A percentile compares a stretch with the other conserved stretches of the same genome.
Conservation (phyloP, 30 jellyfish, hydroid and myxozoan genomes). For the Turritopsis dohrnii region DNA sequence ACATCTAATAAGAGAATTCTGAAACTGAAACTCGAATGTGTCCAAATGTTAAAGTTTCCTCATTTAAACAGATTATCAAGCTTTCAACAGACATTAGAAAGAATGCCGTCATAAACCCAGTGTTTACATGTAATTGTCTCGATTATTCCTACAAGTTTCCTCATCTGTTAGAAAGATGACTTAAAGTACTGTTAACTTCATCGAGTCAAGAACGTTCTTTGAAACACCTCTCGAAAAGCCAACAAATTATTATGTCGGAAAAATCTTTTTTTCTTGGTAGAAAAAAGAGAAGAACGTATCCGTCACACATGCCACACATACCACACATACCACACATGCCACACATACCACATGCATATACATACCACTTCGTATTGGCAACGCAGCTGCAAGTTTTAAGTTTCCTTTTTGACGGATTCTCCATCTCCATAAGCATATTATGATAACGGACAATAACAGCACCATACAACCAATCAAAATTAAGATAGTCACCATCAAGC, state of each 20-base stretch:
- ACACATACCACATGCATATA: neutral
- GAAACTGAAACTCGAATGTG: no score
- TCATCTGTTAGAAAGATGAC: no score
- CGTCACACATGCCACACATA: neutral
- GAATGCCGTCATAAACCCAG: no score
- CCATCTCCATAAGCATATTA: slow-evolving; percentile 43
- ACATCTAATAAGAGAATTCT: neutral
- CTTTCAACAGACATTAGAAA: no score
- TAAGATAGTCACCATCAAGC: neutral
- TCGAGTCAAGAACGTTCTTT: no score
- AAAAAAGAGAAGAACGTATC: neutral
- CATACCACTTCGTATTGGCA: slow-evolving; percentile 28
- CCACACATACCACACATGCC: neutral
- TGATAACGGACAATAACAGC: slow-evolving; percentile 45
- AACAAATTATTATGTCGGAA: no score
- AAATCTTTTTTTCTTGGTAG: neutral
- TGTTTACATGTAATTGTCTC: no score
- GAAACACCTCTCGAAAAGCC: no score
- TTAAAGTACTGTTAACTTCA: no score
- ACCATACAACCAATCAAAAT: neutral
- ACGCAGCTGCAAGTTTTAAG: slow-evolving; percentile 65
- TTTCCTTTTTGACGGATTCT: slow-evolving; percentile 57
- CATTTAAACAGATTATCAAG: no score
- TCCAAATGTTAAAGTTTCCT: no score
- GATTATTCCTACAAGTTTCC: no score